Conservation (phyloP, 2,888 invertebrate species). For the Tachystola acroxantha region DNA sequence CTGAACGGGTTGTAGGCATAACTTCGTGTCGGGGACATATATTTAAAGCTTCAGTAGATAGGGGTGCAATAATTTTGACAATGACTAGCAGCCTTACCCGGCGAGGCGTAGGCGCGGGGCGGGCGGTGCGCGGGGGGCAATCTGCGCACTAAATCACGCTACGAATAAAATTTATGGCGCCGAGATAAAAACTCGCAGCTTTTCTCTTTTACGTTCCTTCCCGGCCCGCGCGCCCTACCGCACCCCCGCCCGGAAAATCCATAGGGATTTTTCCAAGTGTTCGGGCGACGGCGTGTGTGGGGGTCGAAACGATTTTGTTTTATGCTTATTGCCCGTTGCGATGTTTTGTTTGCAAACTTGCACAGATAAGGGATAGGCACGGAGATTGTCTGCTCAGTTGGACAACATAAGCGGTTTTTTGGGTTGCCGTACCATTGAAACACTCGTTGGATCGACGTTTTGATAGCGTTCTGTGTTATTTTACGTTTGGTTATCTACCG, state of each 20-base stretch:
- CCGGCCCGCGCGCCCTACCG: constrained; percentile 37
- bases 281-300: constrained; percentile 74
- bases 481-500: not conserved
- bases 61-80: constrained; percentile 79
- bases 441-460: constrained; percentile 4
- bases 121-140: constrained; percentile 65
- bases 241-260: constrained; percentile 69
- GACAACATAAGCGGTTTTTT: constrained; percentile 24
- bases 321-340: constrained; percentile 74
- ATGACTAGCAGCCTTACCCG: constrained; percentile 77
- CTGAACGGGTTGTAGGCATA: constrained; percentile 66
- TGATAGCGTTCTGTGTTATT: not conserved
- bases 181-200: constrained; percentile 81
- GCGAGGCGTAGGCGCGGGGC: constrained; percentile 71
- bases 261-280: constrained; percentile 78
- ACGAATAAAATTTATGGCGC: constrained; percentile 80
- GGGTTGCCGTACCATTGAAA: constrained; percentile 16
- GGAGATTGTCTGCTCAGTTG: constrained; percentile 57
- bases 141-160: constrained; percentile 80
- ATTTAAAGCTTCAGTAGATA: constrained; percentile 78
- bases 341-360: constrained; percentile 75
- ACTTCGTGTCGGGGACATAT: constrained; percentile 74
- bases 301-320: constrained; percentile 76
- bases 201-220: constrained; percentile 79
- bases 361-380: constrained; percentile 65